Evolutionary conservation across 2,888 invertebrate species (phyloP).

Genomic region (Luperina testacea): DNA sequence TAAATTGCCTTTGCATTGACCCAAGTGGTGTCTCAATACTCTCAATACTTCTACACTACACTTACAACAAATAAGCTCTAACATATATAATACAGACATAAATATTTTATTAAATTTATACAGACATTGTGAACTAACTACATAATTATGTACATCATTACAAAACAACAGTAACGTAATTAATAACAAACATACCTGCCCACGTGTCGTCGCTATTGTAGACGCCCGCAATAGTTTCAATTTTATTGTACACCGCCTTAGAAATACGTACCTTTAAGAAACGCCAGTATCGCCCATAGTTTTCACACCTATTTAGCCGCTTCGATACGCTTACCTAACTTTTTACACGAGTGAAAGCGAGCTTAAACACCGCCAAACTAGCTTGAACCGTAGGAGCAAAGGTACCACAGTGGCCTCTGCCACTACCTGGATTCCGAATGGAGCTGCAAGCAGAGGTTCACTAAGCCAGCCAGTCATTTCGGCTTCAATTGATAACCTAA

Average conservation of each 20-base stretch:
- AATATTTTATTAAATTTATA: constrained; percentile 11
- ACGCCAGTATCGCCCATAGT: background rate
- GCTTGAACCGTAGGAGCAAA: background rate
- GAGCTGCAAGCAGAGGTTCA: background rate
- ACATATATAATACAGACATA: background rate
- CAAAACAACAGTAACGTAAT: constrained; percentile 5
- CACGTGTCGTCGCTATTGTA: background rate
- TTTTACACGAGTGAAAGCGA: background rate
- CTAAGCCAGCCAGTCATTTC: background rate
- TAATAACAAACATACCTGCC: constrained; percentile 17
- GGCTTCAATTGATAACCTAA: constrained; percentile 8
- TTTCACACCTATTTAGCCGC: background rate
- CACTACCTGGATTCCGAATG: background rate
- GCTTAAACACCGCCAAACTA: background rate
- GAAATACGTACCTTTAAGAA: constrained; percentile 10
- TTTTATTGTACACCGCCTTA: background rate
- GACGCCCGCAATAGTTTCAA: background rate
- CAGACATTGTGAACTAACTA: constrained; percentile 23
- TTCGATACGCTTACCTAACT: background rate
- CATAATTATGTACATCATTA: constrained; percentile 13
- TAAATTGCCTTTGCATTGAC: background rate
- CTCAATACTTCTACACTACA: constrained; percentile 21
- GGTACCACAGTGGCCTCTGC: background rate
- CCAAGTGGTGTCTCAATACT: constrained; percentile 13
- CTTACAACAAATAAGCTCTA: constrained; percentile 15